Evolutionary conservation across 1,140 invertebrate species (phyloP).

Genomic region (Drosophila kohkoa): DNA sequence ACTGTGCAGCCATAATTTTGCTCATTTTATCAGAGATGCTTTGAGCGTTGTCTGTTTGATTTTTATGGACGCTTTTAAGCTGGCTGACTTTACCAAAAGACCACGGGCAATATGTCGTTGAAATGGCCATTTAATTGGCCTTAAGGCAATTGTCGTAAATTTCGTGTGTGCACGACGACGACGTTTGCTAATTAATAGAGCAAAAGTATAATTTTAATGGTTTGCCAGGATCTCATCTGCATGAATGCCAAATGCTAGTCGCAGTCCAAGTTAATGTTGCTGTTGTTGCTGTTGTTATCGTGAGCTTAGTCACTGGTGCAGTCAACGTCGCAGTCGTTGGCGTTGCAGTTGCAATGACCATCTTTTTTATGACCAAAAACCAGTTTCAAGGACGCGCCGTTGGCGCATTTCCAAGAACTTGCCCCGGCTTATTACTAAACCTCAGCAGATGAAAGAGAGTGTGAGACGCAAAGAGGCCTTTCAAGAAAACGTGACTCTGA

Average conservation of each 20-base stretch:
- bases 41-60: conserved; percentile 57
- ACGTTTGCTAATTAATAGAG: conserved; percentile 68
- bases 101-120: conserved; percentile 50
- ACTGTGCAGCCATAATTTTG: conserved; percentile 61
- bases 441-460: not conserved
- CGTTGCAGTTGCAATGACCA: conserved; percentile 46
- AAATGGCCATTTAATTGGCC: conserved; percentile 68
- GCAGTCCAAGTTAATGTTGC: conserved; percentile 4
- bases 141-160: conserved; percentile 55
- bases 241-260: conserved; percentile 1
- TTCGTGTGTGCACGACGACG: conserved; percentile 44
- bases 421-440: conserved; percentile 56
- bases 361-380: conserved; percentile 68
- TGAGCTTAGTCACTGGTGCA: conserved; percentile 14
- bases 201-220: conserved; percentile 69
- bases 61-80: conserved; percentile 70
- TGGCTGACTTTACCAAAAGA: not conserved
- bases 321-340: conserved; percentile 10
- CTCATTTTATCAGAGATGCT: conserved; percentile 59
- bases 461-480: not conserved
- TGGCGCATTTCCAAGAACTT: conserved; percentile 72
- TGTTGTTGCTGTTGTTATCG: conserved; percentile 12
- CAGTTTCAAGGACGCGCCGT: conserved; percentile 71
- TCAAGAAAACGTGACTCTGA: conserved; percentile 16
- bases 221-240: conserved; percentile 22